A percentile compares a stretch with the other conserved stretches of the same genome.
phyloP scores from a whole-genome alignment of 1,140 invertebrate species.

The Macrosteles quadrilineatus region DNA sequence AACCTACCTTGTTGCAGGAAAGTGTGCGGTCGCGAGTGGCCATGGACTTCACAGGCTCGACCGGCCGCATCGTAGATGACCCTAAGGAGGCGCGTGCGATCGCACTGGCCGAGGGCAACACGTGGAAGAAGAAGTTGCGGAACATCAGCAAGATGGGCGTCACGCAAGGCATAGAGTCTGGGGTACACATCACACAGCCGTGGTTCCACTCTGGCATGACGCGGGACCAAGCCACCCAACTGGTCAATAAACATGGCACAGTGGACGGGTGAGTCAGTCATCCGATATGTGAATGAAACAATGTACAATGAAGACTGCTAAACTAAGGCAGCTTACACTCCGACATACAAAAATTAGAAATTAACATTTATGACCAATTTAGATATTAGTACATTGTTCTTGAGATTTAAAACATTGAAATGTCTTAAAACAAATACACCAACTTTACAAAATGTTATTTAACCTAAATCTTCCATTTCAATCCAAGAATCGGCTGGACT shows the following conservation, averaged over 20 bases:
- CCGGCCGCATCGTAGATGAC: constrained; percentile 64
- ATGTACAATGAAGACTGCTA: no score
- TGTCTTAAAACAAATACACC: no score
- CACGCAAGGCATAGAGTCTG: constrained; percentile 50
- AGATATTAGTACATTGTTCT: no score
- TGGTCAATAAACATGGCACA: constrained; percentile 58
- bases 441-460: no score
- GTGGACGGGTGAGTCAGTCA: constrained; percentile 64
- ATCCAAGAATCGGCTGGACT: no score
- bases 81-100: constrained; percentile 64
- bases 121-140: constrained; percentile 53
- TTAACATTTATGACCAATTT: no score
- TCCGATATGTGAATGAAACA: no score
- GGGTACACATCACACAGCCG: constrained; percentile 61
- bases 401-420: no score
- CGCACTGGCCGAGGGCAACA: constrained; percentile 59
- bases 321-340: no score
- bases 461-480: no score
- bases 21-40: constrained; percentile 62
- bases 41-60: constrained; percentile 67
- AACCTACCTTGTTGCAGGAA: constrained; percentile 57
- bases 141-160: constrained; percentile 36
- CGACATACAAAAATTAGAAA: no score
- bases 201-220: constrained; percentile 65
- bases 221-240: constrained; percentile 59